Percentiles rank a stretch among this genome's conserved stretches.
Conservation (phyloP, 2,113 vertebrate species). For the Lepisosteus oculatus region DNA sequence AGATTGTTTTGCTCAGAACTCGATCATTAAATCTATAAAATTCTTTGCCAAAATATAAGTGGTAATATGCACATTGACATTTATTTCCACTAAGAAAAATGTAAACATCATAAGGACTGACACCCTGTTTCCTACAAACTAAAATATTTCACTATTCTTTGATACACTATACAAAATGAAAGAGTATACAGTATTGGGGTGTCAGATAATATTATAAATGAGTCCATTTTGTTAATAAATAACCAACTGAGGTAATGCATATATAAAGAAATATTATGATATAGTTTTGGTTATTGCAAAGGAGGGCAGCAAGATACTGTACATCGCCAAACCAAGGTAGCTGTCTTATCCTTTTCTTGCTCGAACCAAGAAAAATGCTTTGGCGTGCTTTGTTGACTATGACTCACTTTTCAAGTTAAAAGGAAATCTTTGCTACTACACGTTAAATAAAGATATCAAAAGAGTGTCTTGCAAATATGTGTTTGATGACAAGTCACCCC, state of each 20-base stretch:
- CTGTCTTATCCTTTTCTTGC: no score
- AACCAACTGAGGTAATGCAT: conserved; percentile 7
- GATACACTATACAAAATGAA: conserved; percentile 40
- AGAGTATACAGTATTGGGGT: conserved; percentile 19
- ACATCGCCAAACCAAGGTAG: no score
- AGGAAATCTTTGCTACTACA: background rate
- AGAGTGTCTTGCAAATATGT: background rate
- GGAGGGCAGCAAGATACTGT: no score
- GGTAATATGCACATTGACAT: conserved; percentile 34
- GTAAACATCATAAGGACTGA: conserved; percentile 19
- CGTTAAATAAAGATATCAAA: background rate
- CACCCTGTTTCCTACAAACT: conserved; percentile 22
- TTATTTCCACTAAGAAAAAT: conserved; percentile 31
- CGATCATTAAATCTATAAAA: no score
- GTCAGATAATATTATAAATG: conserved; percentile 38
- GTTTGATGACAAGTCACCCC: background rate
- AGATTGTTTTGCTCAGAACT: no score
- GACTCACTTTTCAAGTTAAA: no score
- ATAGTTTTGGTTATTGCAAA: no score
- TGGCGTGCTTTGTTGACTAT: no score
- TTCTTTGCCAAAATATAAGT: conserved; percentile 14
- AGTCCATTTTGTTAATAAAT: conserved; percentile 29
- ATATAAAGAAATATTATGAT: background rate
- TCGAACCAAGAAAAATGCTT: no score
- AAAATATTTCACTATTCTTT: conserved; percentile 35